These are phyloP conservation scores for Hepsetus odoe DNA, from an alignment of 2,113 vertebrate species.

Conservation along the genomic window DNA sequence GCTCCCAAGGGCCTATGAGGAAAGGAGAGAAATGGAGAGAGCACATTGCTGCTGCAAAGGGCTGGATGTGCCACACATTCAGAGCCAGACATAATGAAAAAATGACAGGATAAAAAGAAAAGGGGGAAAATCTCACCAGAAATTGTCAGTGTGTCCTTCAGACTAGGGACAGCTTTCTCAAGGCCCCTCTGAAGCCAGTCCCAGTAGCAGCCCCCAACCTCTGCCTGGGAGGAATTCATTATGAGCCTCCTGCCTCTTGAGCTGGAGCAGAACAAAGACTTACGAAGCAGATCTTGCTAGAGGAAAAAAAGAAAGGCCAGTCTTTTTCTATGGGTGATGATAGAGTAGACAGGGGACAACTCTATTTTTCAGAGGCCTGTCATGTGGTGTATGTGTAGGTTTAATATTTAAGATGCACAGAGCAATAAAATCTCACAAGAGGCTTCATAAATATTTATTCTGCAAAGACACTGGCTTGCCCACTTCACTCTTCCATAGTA, in stretches of 20 bases:
- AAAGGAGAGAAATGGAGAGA: slow-evolving; percentile 44
- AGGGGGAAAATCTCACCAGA: not conserved
- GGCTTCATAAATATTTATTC: not conserved
- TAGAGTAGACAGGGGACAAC: not conserved
- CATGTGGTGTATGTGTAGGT: not conserved
- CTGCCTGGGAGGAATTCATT: slow-evolving; percentile 47
- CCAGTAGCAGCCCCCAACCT: not conserved
- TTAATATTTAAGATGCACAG: slow-evolving; percentile 1
- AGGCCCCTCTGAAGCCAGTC: slow-evolving; percentile 34
- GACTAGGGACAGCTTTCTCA: slow-evolving; percentile 41
- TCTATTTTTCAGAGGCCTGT: slow-evolving; percentile 7
- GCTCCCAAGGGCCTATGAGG: slow-evolving; percentile 31
- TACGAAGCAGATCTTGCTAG: slow-evolving; percentile 9
- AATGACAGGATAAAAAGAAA: slow-evolving; percentile 22
- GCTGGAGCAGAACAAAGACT: slow-evolving; percentile 35
- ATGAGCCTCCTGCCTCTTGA: slow-evolving; percentile 16
- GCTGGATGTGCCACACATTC: slow-evolving; percentile 57
- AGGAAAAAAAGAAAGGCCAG: not conserved
- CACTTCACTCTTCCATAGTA: not conserved
- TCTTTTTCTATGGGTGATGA: not conserved
- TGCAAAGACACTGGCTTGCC: not conserved
- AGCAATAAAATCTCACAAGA: not conserved
- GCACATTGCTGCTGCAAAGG: slow-evolving; percentile 40
- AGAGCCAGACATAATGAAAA: slow-evolving; percentile 43
- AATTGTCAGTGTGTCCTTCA: slow-evolving; percentile 55